These are phyloP conservation scores for Micromesistius poutassou DNA, from an alignment of 2,797 vertebrate species.

Conservation along the genomic window DNA sequence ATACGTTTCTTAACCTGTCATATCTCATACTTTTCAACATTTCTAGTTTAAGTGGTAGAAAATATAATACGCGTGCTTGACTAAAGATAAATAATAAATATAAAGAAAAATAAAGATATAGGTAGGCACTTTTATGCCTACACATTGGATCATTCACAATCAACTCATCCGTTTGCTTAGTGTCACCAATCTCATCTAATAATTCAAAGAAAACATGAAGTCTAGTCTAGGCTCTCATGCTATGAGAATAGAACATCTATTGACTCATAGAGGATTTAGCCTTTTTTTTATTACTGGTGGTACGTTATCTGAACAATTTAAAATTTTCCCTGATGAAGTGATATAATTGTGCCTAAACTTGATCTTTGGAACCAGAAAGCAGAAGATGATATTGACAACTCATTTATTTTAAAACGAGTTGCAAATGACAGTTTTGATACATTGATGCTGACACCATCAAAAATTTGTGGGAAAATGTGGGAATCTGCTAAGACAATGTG, in stretches of 20 bases:
- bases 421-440: background rate
- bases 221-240: background rate
- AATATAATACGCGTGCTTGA: background rate
- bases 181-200: background rate
- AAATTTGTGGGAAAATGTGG: background rate
- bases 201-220: background rate
- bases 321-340: background rate
- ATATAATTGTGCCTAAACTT: background rate
- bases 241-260: background rate
- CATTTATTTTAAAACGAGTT: background rate
- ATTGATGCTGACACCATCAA: background rate
- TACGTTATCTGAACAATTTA: too few species aligned
- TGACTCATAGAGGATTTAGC: background rate
- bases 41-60: background rate
- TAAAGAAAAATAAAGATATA: background rate
- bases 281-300: too few species aligned
- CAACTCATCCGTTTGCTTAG: background rate
- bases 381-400: background rate
- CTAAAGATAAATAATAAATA: too few species aligned
- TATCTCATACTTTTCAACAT: background rate
- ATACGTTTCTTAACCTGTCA: background rate
- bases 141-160: background rate
- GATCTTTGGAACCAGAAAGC: background rate
- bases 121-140: too few species aligned
- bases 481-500: background rate